phyloP scores from a whole-genome alignment of 2,797 vertebrate genomes.

The Mormyrus proboscirostris region DNA sequence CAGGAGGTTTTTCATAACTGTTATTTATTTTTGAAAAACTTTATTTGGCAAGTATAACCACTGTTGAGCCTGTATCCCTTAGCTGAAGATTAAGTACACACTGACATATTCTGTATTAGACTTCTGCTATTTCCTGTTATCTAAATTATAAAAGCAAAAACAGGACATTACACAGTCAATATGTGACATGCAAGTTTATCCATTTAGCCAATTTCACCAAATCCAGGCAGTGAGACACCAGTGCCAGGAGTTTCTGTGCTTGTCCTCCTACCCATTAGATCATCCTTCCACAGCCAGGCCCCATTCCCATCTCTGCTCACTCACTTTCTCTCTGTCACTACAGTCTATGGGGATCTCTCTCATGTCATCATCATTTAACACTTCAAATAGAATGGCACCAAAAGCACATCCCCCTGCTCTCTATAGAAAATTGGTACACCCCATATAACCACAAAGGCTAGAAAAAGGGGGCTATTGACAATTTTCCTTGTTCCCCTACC shows the following conservation, averaged over 20 bases:
- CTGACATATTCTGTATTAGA: not conserved
- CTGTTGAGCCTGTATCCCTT: slow-evolving; percentile 13
- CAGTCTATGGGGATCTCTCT: slow-evolving; percentile 22
- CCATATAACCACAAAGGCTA: slow-evolving; percentile 9
- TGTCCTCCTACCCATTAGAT: slow-evolving; percentile 17
- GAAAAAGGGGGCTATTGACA: not conserved
- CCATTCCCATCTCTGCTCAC: slow-evolving; percentile 40
- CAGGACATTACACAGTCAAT: not conserved
- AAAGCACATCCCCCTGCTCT: not conserved
- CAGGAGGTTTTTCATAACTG: not conserved
- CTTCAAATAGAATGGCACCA: not conserved
- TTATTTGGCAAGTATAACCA: slow-evolving; percentile 41
- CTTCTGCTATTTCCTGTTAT: not conserved
- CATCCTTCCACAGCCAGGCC: slow-evolving; percentile 24
- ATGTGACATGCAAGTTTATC: not conserved
- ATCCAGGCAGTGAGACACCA: slow-evolving; percentile 28
- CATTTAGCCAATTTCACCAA: not conserved
- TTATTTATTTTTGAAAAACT: slow-evolving; percentile 51
- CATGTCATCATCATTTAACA: not conserved
- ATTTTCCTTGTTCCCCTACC: not conserved
- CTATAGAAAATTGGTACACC: not conserved
- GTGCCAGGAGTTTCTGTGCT: slow-evolving; percentile 27
- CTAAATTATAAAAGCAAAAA: not conserved
- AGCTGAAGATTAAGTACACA: not conserved
- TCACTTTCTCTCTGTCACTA: slow-evolving; percentile 34